Conservation (phyloP, 2,797 vertebrate genomes). For the Coregonus sp. region DNA sequence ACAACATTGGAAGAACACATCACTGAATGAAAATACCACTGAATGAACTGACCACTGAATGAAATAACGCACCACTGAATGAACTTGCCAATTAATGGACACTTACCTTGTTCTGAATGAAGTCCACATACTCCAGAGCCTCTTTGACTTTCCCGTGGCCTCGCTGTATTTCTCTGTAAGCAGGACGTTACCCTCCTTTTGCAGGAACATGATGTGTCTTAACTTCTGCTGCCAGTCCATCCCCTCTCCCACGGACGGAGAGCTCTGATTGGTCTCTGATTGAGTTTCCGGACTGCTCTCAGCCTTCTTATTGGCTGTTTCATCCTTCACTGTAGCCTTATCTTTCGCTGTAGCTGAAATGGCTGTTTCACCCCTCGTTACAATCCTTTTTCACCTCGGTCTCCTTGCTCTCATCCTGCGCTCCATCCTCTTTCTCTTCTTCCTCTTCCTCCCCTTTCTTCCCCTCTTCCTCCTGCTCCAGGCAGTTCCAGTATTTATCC, state of each 20-base stretch:
- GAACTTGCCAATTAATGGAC: neutral
- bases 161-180: conserved; percentile 68
- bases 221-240: conserved; percentile 82
- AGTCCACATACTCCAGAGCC: conserved; percentile 71
- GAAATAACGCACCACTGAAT: neutral
- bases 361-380: neutral
- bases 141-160: conserved; percentile 71
- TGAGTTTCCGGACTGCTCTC: conserved; percentile 6
- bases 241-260: conserved; percentile 36
- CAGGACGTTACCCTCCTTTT: conserved; percentile 76
- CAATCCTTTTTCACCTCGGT: too few relatives aligned
- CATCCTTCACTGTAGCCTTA: conserved; percentile 11
- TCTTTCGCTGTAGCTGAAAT: conserved; percentile 14
- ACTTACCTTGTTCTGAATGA: conserved; percentile 69
- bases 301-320: conserved; percentile 28
- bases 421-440: neutral
- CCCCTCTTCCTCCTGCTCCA: conserved; percentile 49
- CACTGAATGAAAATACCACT: too few relatives aligned
- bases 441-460: conserved; percentile 15
- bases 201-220: conserved; percentile 69
- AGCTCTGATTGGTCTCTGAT: conserved; percentile 8
- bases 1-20: too few relatives aligned
- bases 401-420: neutral
- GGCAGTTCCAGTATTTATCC: conserved; percentile 80
- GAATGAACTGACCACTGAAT: neutral